A percentile compares a stretch with the other conserved stretches of the same genome.
These are phyloP conservation scores for Helicolenus hilgendorfi DNA, from an alignment of 2,797 vertebrate species.

Conservation along the genomic window DNA sequence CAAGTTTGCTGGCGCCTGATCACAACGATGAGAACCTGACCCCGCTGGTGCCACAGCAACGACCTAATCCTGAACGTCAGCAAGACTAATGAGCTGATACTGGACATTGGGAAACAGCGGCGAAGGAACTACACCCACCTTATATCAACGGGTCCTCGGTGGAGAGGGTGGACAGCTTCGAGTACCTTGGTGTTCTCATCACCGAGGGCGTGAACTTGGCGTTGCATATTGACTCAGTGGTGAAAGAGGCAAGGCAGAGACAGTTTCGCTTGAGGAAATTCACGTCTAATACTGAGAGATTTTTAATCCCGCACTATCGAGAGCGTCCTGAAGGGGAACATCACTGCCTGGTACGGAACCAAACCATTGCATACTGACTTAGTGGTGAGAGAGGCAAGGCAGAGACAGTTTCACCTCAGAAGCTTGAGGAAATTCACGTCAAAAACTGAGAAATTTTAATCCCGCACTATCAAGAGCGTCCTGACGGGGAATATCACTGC, in stretches of 20 bases:
- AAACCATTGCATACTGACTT: background rate
- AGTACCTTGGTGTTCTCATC: background rate
- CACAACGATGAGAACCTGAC: background rate
- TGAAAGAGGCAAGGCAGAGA: no score
- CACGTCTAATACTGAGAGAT: background rate
- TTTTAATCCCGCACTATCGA: background rate
- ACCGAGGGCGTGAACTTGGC: background rate
- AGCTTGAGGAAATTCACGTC: background rate
- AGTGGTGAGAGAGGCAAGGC: no score
- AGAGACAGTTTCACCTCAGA: no score
- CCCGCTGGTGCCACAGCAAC: no score
- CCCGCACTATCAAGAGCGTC: background rate
- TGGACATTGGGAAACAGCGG: background rate
- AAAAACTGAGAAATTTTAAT: background rate
- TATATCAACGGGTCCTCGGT: background rate
- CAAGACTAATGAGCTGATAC: background rate
- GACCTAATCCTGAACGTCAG: background rate
- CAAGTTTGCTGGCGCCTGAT: background rate
- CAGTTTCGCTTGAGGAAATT: background rate
- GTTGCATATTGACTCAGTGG: no score
- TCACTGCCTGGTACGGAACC: background rate
- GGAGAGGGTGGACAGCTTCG: background rate
- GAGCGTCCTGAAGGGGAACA: background rate
- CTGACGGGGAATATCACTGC: background rate
- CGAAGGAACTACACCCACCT: background rate